Evolutionary conservation across 2,113 vertebrate genomes (phyloP), one percentile per base, ranked within the genome.

Genomic region (Dipodomys spectabilis): DNA sequence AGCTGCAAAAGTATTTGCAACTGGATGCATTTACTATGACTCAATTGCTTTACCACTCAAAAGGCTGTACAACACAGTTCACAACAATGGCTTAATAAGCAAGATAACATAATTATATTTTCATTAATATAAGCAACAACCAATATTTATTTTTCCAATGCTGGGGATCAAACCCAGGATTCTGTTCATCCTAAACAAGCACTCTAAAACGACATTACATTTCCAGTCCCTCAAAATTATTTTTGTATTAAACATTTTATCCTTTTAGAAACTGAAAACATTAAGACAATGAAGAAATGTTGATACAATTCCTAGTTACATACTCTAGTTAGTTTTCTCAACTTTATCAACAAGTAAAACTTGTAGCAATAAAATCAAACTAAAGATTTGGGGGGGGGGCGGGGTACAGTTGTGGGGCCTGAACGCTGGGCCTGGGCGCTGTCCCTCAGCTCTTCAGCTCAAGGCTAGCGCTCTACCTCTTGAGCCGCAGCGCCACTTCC

Each of bases 361-460:
- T n/a, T 88, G 92, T 89, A 97, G 96, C 93, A 97, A 96, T 96
- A 96, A 67, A 96, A 97, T 28, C 93, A 94, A 86, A 93, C 72
- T 86, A 97, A 80, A 90, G 20, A 97, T 97, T 96, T 98, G 0
- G 39, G 39, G 39, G 39, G 39, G 35, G 39, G 39, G 39, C 39
- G 3, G 39, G 39, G 39, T 39, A 39, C 39, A 39, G 39, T 39
- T 39, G 39, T 39, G 39, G 39, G 39, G 39, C 39, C 39, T 39
- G 39, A 39, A 39, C 39, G 5, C 39, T 3, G 39, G 39, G 39
- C 39, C 39, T 39, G 39, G 39, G 39, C 39, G 39, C 39, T 39
- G 39, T 39, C 39, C 39, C 39, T 39, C 39, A 39, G 39, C 39
- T 6, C 39, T 39, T 39, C 39, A 39, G 39, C 39, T 39, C 39